Evolutionary conservation across 2,888 invertebrate species (phyloP), one percentile per base, ranked within the genome.

Genomic region (Bombylius discolor): DNA sequence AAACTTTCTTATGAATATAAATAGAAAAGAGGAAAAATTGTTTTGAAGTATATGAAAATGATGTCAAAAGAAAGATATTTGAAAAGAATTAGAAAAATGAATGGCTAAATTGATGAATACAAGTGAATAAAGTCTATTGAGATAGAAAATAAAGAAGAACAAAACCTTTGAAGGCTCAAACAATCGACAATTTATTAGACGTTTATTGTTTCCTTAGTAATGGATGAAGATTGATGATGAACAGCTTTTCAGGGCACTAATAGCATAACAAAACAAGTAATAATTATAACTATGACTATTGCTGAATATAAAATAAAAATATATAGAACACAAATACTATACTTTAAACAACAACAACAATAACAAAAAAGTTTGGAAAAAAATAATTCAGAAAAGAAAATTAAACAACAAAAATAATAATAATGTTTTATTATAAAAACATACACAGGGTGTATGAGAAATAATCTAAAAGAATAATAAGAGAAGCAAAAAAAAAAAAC

Each of bases 211-310:
- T 59, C 52, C 52, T 50, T 45, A 52, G 56, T 57, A 60, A 60
- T 59, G 59, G 60, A 60, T 60, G 60, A 60, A 60, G 60, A 60
- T 60, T 60, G 60, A 60, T 60, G 60, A 55, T 42, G 39, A 11
- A 42, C 39, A 42, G 11, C 23, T 23, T 23, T 23, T 23, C 23
- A 23, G 23, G 23, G 23, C 23, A 23, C 23, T 23, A 23, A 23
- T 23, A 23, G 23, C 23, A 23, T 23, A 23, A 23, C 23, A 23
- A 23, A 23, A 23, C 23, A 23, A 23, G 23, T 23, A 23, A 23
- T 23, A 23, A 23, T 23, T 23, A 23, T 23, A 23, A 23, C 23
- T 23, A 23, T 23, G 23, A 23, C 23, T 23, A 23, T 23, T 23
- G 23, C 23, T 23, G 23, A 23, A 23, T 23, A 23, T 23, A 23